Conservation (phyloP, 2,113 vertebrate genomes). For the Accipiter cooperii region DNA sequence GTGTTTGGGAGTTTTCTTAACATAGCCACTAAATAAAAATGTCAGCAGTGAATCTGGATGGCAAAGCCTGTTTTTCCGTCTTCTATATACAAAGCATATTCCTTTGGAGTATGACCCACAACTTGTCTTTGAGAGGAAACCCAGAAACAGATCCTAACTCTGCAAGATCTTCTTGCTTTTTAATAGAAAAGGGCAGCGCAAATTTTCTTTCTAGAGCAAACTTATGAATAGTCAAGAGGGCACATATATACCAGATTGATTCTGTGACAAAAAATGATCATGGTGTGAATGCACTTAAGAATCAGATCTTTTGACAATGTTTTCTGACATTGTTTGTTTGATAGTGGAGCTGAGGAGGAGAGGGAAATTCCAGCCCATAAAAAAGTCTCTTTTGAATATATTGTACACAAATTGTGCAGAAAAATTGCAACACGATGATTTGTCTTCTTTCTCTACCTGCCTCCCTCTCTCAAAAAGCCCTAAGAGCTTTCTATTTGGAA, state of each 20-base stretch:
- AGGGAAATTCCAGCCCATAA: neutral
- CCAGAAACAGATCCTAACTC: neutral
- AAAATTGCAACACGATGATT: neutral
- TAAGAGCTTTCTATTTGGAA: neutral
- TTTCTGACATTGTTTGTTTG: neutral
- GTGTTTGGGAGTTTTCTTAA: conserved; percentile 39
- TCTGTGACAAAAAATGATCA: neutral
- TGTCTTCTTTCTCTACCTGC: neutral
- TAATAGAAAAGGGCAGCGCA: neutral
- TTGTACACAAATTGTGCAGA: neutral
- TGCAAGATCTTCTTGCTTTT: neutral
- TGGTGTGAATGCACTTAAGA: neutral
- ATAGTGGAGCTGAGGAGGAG: neutral
- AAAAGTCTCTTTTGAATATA: neutral
- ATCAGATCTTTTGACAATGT: neutral
- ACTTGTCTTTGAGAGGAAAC: neutral
- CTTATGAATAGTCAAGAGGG: neutral
- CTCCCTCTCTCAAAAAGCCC: neutral
- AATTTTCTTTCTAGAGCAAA: neutral
- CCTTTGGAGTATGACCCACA: neutral
- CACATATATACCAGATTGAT: neutral
- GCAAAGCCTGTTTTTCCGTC: neutral
- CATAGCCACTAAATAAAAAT: conserved; percentile 19
- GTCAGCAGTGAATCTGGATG: conserved; percentile 10
- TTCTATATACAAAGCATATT: neutral